Conservation (phyloP, 2,797 vertebrate species). For the Catharus ustulatus region DNA sequence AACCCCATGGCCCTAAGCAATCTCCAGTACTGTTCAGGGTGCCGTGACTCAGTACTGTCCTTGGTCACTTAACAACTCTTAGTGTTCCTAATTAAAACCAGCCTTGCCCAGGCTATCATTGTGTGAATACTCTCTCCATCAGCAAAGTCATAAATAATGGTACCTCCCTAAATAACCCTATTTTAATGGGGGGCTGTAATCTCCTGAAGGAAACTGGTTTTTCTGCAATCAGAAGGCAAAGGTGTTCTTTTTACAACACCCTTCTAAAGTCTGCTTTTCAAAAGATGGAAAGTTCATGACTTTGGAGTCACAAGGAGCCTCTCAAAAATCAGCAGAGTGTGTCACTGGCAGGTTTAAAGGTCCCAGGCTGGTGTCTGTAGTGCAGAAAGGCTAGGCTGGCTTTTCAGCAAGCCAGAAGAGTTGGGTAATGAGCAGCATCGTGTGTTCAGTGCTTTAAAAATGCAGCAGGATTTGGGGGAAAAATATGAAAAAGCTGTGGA, state of each 20-base stretch:
- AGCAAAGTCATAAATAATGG: neutral
- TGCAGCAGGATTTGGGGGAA: neutral
- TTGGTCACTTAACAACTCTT: neutral
- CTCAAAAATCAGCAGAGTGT: rapidly evolving
- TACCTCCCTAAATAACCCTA: neutral
- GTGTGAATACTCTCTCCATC: neutral
- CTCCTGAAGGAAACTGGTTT: neutral
- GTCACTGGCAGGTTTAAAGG: neutral
- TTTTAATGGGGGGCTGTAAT: neutral
- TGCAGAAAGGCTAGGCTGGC: neutral
- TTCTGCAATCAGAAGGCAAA: neutral
- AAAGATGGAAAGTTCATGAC: rapidly evolving
- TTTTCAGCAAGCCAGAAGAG: neutral
- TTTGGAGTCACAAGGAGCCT: neutral
- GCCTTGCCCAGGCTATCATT: neutral
- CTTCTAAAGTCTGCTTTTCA: neutral
- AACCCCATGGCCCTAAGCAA: neutral
- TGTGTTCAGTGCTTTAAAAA: neutral
- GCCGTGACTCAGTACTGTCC: neutral
- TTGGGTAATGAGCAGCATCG: neutral
- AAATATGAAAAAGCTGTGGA: neutral
- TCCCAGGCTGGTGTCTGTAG: neutral
- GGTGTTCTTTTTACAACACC: neutral
- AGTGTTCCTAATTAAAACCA: neutral
- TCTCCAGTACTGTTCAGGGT: neutral